Evolutionary conservation across 1,140 invertebrate genomes (phyloP).

Genomic region (Orchesella cincta): DNA sequence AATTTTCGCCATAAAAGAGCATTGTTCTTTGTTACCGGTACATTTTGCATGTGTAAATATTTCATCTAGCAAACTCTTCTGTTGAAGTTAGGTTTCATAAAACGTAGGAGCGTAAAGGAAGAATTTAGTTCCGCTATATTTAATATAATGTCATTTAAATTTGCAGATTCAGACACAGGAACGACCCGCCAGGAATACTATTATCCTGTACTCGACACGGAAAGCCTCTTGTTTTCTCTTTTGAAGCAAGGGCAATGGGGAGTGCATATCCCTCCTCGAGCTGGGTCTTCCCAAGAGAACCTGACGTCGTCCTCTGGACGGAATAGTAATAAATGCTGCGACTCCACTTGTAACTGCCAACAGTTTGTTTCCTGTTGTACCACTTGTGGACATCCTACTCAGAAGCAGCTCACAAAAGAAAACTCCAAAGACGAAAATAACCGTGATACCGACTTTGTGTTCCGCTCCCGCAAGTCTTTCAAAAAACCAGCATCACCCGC

Average conservation of each 20-base stretch:
- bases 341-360: not conserved
- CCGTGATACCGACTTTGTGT: not conserved
- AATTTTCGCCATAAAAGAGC: no score
- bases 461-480: slow-evolving; percentile 9
- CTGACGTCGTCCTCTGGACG: not conserved
- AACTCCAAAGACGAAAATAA: not conserved
- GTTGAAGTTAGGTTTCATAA: no score
- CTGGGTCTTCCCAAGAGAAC: not conserved
- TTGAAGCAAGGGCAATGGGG: slow-evolving; percentile 9
- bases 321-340: not conserved
- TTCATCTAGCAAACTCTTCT: no score
- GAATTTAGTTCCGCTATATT: no score
- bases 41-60: no score
- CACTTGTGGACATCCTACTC: not conserved
- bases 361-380: not conserved
- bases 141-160: no score
- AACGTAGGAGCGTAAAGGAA: no score
- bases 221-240: slow-evolving; percentile 8
- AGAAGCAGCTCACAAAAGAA: not conserved
- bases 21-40: no score
- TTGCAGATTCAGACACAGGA: slow-evolving; percentile 7
- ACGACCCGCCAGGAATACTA: slow-evolving; percentile 15
- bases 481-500: not conserved
- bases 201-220: not conserved
- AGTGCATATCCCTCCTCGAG: not conserved